Conservation (phyloP, 2,797 vertebrate species). For the Phataginus tetradactyla region DNA sequence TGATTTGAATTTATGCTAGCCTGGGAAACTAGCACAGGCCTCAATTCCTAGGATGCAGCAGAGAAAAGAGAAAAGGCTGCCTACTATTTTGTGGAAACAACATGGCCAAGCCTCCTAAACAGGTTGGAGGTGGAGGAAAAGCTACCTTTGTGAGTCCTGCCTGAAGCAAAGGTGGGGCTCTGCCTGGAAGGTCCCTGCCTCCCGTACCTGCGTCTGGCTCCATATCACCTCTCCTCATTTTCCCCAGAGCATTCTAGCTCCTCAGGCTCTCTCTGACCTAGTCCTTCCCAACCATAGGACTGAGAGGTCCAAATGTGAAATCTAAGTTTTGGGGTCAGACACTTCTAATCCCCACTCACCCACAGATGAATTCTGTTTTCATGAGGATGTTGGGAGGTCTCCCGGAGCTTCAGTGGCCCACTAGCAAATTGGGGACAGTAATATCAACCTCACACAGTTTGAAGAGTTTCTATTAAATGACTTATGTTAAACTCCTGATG, state of each 20-base stretch:
- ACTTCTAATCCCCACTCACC: neutral
- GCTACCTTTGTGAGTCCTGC: neutral
- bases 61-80: neutral
- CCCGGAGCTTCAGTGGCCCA: too few species aligned
- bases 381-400: rapidly evolving
- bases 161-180: neutral
- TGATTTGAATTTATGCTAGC: neutral
- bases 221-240: neutral
- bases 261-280: neutral
- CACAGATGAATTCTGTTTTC: neutral
- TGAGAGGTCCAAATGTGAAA: neutral
- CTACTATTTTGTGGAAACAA: neutral
- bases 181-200: too few species aligned
- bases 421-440: neutral
- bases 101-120: neutral
- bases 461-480: neutral
- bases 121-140: neutral
- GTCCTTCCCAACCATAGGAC: neutral
- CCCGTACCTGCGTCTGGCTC: rapidly evolving
- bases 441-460: neutral
- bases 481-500: neutral
- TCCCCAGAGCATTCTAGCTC: neutral
- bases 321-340: neutral
- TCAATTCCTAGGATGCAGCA: neutral
- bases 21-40: neutral